phyloP scores from a whole-genome alignment of 1,140 invertebrate genomes.

The Saccostrea echinata region DNA sequence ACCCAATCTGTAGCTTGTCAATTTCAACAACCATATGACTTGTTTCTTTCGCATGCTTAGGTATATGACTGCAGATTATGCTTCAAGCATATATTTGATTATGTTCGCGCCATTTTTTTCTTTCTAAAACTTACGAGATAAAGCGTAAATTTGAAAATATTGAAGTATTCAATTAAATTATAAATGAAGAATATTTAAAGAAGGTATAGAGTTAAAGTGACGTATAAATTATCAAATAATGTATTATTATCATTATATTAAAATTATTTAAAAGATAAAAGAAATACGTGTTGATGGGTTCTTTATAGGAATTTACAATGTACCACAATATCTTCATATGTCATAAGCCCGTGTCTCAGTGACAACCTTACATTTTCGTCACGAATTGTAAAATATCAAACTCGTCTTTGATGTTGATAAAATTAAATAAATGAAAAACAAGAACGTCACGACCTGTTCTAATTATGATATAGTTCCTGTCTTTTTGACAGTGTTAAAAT shows the following conservation, averaged over 20 bases:
- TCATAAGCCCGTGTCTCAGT: not conserved
- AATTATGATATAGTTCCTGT: slow-evolving; percentile 9
- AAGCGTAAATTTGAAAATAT: not conserved
- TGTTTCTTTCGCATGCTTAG: not conserved
- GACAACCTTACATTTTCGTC: not conserved
- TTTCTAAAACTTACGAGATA: not conserved
- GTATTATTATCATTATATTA: too few species aligned
- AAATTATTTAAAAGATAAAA: too few species aligned
- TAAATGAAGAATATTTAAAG: too few species aligned
- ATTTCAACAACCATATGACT: slow-evolving; percentile 13
- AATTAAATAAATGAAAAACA: not conserved
- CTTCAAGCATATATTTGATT: not conserved
- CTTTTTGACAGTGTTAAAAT: not conserved
- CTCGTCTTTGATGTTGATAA: not conserved
- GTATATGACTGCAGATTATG: not conserved
- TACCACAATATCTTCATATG: too few species aligned
- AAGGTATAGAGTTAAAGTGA: too few species aligned
- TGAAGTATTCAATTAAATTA: not conserved
- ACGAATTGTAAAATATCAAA: not conserved
- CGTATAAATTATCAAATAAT: too few species aligned
- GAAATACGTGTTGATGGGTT: too few species aligned
- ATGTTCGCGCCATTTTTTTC: slow-evolving; percentile 3
- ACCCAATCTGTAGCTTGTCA: slow-evolving; percentile 18
- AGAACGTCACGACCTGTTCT: slow-evolving; percentile 24
- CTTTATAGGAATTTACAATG: not conserved